Conservation (phyloP, 2,113 vertebrate genomes). For the Noturus placidus region DNA sequence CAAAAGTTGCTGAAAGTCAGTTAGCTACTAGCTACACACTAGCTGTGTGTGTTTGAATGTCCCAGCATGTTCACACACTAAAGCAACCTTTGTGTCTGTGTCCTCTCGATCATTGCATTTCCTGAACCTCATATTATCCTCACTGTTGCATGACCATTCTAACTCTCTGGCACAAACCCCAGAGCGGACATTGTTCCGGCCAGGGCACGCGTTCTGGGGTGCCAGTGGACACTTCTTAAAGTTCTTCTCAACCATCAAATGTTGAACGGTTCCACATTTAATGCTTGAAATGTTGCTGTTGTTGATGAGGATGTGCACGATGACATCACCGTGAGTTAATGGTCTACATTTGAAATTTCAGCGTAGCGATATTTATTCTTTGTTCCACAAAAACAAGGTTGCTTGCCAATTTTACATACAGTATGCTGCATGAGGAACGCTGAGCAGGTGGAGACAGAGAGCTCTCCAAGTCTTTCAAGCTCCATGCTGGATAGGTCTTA, state of each 20-base stretch:
- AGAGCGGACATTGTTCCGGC: constrained; percentile 13
- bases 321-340: constrained; percentile 60
- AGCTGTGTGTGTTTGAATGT: constrained; percentile 26
- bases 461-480: constrained; percentile 69
- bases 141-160: constrained; percentile 70
- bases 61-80: constrained; percentile 52
- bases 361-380: constrained; percentile 41
- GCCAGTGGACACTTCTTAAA: constrained; percentile 46
- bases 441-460: constrained; percentile 65
- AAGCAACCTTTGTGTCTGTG: constrained; percentile 26
- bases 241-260: constrained; percentile 63
- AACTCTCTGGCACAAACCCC: constrained; percentile 17
- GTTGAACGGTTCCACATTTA: constrained; percentile 61
- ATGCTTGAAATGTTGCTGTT: constrained; percentile 65
- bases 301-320: constrained; percentile 54
- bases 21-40: not conserved
- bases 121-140: constrained; percentile 37
- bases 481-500: constrained; percentile 60
- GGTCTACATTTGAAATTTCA: constrained; percentile 46
- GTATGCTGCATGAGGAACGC: constrained; percentile 65
- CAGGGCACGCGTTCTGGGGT: not conserved
- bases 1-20: not conserved
- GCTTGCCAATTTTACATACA: constrained; percentile 70
- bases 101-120: constrained; percentile 41
- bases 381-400: constrained; percentile 66